phyloP scores from a whole-genome alignment of 1,140 invertebrate genomes.

The Sycobia sp. region DNA sequence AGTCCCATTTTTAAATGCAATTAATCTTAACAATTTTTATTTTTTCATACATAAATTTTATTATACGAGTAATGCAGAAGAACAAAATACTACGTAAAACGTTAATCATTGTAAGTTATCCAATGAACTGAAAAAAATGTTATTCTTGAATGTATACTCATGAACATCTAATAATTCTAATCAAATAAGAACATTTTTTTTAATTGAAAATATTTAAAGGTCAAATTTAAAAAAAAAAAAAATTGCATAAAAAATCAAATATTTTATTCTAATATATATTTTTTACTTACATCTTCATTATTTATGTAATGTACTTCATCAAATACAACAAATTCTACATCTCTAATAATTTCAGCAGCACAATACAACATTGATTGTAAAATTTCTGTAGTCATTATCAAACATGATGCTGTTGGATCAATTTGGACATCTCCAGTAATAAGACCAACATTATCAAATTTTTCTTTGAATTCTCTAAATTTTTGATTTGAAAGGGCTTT shows the following conservation, averaged over 20 bases:
- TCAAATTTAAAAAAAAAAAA: not conserved
- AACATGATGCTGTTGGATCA: slow-evolving; percentile 88
- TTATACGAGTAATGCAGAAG: too few relatives aligned
- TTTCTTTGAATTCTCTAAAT: slow-evolving; percentile 94
- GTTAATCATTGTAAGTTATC: too few relatives aligned
- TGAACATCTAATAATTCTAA: not conserved
- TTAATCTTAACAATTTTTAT: slow-evolving; percentile 14
- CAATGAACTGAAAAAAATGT: not conserved
- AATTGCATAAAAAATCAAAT: not conserved
- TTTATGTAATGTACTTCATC: slow-evolving; percentile 99
- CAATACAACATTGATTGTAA: slow-evolving; percentile 96
- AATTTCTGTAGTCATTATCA: slow-evolving; percentile 99
- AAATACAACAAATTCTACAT: slow-evolving; percentile 98
- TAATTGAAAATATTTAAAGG: not conserved
- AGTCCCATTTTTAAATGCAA: not conserved
- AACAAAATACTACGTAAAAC: too few relatives aligned
- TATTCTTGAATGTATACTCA: not conserved
- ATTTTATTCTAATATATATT: slow-evolving; percentile 9
- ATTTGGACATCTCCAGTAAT: slow-evolving; percentile 97
- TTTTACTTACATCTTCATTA: slow-evolving; percentile 86
- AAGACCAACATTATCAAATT: slow-evolving; percentile 91
- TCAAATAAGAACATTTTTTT: not conserved
- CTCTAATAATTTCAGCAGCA: slow-evolving; percentile 90
- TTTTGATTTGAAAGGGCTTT: slow-evolving; percentile 99
- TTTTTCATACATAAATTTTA: too few relatives aligned